phyloP scores from a whole-genome alignment of 2,113 vertebrate genomes.

The Piaya cayana region DNA sequence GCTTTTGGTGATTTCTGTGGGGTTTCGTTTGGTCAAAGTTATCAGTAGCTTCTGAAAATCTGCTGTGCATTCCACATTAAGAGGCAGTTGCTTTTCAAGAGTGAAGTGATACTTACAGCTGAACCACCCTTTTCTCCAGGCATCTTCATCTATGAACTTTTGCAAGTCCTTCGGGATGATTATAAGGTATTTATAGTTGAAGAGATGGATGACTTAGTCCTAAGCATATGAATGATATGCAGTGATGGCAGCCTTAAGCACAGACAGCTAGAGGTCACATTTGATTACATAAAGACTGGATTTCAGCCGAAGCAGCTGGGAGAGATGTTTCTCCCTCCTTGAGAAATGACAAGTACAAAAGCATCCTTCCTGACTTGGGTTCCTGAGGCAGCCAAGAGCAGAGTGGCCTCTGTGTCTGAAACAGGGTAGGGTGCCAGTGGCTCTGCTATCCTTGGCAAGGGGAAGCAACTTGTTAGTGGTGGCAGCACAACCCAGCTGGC shows the following conservation, averaged over 20 bases:
- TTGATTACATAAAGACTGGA: slow-evolving; percentile 54
- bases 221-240: not conserved
- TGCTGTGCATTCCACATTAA: not conserved
- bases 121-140: not conserved
- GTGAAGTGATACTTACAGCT: not conserved
- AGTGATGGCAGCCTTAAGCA: not conserved
- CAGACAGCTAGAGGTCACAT: slow-evolving; percentile 61
- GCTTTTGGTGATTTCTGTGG: not conserved
- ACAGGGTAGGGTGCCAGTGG: not conserved
- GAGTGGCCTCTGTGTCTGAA: not conserved
- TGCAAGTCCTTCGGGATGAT: slow-evolving; percentile 35
- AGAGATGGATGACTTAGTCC: slow-evolving; percentile 59
- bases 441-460: slow-evolving; percentile 33
- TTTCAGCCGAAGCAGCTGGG: slow-evolving; percentile 23
- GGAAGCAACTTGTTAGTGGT: not conserved
- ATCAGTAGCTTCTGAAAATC: not conserved
- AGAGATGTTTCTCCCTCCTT: slow-evolving; percentile 11
- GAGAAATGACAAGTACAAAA: not conserved
- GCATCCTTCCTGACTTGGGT: not conserved
- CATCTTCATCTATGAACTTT: slow-evolving; percentile 6
- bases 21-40: not conserved
- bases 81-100: not conserved
- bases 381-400: not conserved
- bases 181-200: slow-evolving; percentile 68
- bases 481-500: not conserved